phyloP scores from a whole-genome alignment of 2,888 invertebrate genomes.

The Cheilosia grossa region DNA sequence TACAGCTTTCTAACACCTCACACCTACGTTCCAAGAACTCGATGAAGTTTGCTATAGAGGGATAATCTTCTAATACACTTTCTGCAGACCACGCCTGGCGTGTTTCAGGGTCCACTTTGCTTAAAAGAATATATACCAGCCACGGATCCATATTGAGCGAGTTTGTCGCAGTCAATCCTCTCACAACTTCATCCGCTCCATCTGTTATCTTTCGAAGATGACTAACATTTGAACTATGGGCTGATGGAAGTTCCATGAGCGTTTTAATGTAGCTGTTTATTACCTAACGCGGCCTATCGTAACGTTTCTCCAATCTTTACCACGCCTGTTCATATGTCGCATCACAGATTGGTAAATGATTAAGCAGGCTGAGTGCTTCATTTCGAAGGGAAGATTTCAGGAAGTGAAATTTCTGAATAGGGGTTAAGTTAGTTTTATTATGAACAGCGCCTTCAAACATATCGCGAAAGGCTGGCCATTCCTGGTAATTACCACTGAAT shows the following conservation, averaged over 20 bases:
- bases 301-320: background rate
- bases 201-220: background rate
- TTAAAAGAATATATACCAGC: no score
- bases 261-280: background rate
- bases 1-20: conserved; percentile 34
- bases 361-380: conserved; percentile 7
- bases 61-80: conserved; percentile 18
- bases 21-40: conserved; percentile 28
- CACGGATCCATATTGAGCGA: conserved; percentile 34
- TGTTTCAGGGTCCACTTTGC: conserved; percentile 28
- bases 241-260: background rate
- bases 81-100: conserved; percentile 21
- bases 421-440: background rate
- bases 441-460: no score
- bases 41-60: conserved; percentile 20
- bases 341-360: background rate
- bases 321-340: conserved; percentile 11
- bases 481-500: no score
- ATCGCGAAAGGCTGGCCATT: no score
- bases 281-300: background rate
- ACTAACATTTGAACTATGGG: background rate
- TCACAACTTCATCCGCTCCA: background rate
- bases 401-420: background rate
- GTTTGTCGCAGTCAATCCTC: background rate
- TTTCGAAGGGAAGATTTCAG: no score